Percentiles rank a stretch among this genome's conserved stretches.
Evolutionary conservation across 2,888 invertebrate species (phyloP).

Genomic region (Zygaena filipendulae): DNA sequence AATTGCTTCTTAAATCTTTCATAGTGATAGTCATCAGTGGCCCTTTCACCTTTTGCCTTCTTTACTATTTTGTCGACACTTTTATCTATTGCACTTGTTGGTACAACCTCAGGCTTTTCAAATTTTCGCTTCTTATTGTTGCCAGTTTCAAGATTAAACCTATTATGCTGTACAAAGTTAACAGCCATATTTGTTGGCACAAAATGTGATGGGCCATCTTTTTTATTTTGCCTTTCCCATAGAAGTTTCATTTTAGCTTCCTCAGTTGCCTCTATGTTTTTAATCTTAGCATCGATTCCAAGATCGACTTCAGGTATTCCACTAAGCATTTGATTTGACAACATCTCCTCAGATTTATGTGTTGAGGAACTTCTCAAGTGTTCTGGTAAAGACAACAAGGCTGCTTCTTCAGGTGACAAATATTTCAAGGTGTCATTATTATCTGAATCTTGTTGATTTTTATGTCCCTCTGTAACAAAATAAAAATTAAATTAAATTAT

Average conservation of each 20-base stretch:
- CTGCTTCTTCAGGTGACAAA: conserved; percentile 90
- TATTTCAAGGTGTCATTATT: conserved; percentile 68
- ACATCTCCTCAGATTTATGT: conserved; percentile 95
- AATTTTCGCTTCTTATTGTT: conserved; percentile 69
- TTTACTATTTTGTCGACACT: conserved; percentile 65
- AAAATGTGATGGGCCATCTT: conserved; percentile 93
- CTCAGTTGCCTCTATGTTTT: conserved; percentile 99
- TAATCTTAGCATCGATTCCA: conserved; percentile 98
- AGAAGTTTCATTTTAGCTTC: conserved; percentile 95
- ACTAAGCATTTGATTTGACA: conserved; percentile 99
- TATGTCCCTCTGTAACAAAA: conserved; percentile 41
- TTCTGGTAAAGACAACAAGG: conserved; percentile 88
- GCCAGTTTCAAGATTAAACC: conserved; percentile 90
- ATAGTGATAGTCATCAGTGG: conserved; percentile 97
- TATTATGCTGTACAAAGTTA: conserved; percentile 97
- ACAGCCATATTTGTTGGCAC: conserved; percentile 99
- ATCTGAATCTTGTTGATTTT: conserved; percentile 48
- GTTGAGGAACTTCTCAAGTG: conserved; percentile 87
- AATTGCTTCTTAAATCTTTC: conserved; percentile 97
- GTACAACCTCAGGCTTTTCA: conserved; percentile 58
- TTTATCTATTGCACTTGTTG: conserved; percentile 47
- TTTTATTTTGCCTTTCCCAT: conserved; percentile 90
- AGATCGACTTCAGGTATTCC: conserved; percentile 99
- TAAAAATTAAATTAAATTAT: conserved; percentile 5
- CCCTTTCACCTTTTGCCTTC: conserved; percentile 84